Base-by-base conservation (phyloP, 2,113 vertebrate species). In the Rhabdomys dilectus region DNA sequence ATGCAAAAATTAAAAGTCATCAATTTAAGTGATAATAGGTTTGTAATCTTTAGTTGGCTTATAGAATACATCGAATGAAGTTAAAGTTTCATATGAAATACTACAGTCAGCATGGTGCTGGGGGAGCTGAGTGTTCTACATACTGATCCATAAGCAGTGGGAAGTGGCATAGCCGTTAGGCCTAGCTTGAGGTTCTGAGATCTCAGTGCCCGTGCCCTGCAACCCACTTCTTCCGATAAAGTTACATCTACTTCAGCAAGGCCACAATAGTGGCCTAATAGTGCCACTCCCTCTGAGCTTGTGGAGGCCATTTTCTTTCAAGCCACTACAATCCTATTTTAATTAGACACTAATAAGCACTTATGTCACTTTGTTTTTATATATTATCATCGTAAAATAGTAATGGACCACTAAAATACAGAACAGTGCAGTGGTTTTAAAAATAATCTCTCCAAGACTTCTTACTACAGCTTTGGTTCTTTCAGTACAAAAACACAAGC, bases 21-120 rank as follows among this genome's bases (percentile, higher is more conserved):
- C 98, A 99, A 99, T 97, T 99, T 99, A 95, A 99, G 99, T 97
- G 99, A 99, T 97, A 99, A 99, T 98, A 99, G 99, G 99, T 99
- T 98, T 99, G 99, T 99, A 94, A 97, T 93, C 9, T 97, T 31
- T 92, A 75, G 85, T 97, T 98, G 10, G 80, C 95, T 89, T 97
- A 87, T 96, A 88, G 68, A 89, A 64, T 22, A 90, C 72, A 60
- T 80, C 94, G 42, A 92, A 85, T 97, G 70, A 96, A 97, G 93
- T 96, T 58, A 11, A 89, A 91, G 3, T 90, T 97, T 91, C 22
- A 9, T 73, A 29, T 80, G 58, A 42, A 90, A 88, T 77, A 36
- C 62, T 92, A 82, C 24, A n/a, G n/a, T n/a, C n/a, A n/a, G 64
- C 64, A 66, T 31, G 26, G 64, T 66, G 64, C 64, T 66, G 26